Evolutionary conservation across 2,113 vertebrate genomes (phyloP).

Genomic region (Dunckerocampus dactyliophorus): DNA sequence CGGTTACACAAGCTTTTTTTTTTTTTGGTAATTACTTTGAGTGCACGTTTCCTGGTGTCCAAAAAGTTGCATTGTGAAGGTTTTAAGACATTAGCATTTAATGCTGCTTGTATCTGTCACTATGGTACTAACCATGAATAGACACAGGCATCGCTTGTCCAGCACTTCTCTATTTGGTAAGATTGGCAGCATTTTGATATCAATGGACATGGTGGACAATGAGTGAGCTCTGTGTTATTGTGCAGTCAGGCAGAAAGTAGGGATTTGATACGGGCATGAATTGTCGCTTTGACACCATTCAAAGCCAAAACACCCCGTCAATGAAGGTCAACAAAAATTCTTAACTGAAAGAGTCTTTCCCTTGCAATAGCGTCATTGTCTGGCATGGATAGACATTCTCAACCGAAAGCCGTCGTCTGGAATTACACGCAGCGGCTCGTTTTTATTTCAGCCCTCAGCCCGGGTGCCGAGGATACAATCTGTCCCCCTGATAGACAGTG

Average conservation of each 20-base stretch:
- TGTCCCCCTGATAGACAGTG: no score
- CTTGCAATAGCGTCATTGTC: neutral
- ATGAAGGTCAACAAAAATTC: neutral
- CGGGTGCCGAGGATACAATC: no score
- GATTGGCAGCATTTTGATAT: conserved; percentile 38
- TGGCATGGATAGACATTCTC: neutral
- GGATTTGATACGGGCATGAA: conserved; percentile 38
- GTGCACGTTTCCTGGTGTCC: conserved; percentile 21
- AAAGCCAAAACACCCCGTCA: conserved; percentile 47
- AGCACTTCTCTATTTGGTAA: conserved; percentile 45
- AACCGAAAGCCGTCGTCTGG: neutral
- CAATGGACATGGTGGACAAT: conserved; percentile 41
- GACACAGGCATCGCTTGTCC: conserved; percentile 34
- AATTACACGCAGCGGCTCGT: no score
- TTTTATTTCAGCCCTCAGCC: no score
- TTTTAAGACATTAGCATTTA: conserved; percentile 36
- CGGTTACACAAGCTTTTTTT: no score
- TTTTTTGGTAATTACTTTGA: neutral
- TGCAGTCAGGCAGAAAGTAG: conserved; percentile 60
- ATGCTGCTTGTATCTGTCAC: conserved; percentile 39
- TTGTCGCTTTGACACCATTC: conserved; percentile 52
- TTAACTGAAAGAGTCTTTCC: neutral
- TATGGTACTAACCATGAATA: conserved; percentile 33
- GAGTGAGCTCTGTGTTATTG: conserved; percentile 59
- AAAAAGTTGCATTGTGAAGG: conserved; percentile 22